Base-by-base conservation (phyloP, 2,797 vertebrate species). In the Lacerta viridis region DNA sequence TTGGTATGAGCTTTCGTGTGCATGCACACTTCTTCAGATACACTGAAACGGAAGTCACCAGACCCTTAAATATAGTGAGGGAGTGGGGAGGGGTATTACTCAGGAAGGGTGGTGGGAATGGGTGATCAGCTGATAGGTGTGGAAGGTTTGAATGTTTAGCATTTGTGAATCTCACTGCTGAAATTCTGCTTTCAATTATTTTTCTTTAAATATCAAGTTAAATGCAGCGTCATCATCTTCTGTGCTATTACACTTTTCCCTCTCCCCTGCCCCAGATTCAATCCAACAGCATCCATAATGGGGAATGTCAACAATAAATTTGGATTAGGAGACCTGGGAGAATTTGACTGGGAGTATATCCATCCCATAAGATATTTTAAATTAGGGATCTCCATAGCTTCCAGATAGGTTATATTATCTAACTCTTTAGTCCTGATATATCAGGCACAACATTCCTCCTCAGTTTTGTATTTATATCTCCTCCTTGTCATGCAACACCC, bases 401-500 rank as follows among this genome's bases (percentile, higher is more conserved):
- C 36, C 66, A 36, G 11, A 81, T 5, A 41, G 3, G 20, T 55
- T 79, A n/a, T n/a, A 29, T 29, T 27, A 41, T 11, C 10, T n/a
- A 59, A 25, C 39, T 39, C 25, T 23, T 23, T 36, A 68, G 68
- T 79, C 39, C 77, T 3, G 18, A 41, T n/a, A 84, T 1, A 46
- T 72, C 86, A 84, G 87, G 71, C 13, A 0, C 3, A 87, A 86
- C 71, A 10, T 78, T 64, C 68, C 76, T 77, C 90, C 71, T 69
- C 75, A 68, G 9, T 79, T 84, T 61, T 84, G 85, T 83, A 64
- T 89, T 89, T 1, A 0, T 64, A 2, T n/a, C 89, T 87, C 59
- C 84, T 87, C 41, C 61, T 77, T 0, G 1, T 81, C 90, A 86
- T 59, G 43, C 18, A 0, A 89, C 92, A 92, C 90, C 85, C 90